These are phyloP conservation scores for Drosophila acutilabella DNA, from an alignment of 2,888 invertebrate genomes.

Conservation along the genomic window DNA sequence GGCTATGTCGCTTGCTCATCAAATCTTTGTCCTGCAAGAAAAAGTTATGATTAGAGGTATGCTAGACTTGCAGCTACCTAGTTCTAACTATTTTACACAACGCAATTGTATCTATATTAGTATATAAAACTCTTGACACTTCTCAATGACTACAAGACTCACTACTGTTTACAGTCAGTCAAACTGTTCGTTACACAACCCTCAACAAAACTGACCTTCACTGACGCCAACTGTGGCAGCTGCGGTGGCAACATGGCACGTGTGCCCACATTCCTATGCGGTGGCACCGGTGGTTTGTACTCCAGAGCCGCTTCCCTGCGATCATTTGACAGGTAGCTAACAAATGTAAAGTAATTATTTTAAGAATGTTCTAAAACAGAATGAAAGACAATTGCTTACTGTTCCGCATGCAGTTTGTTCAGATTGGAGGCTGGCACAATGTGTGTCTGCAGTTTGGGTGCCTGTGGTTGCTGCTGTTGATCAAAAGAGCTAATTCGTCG, in stretches of 20 bases:
- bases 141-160: no score
- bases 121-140: no score
- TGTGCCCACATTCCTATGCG: constrained; percentile 91
- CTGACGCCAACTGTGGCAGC: constrained; percentile 31
- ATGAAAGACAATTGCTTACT: constrained; percentile 56
- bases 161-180: no score
- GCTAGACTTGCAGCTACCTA: not conserved
- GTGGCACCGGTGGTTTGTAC: constrained; percentile 95
- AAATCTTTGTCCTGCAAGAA: constrained; percentile 52
- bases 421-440: constrained; percentile 73
- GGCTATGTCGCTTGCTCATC: constrained; percentile 64
- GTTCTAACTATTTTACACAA: no score
- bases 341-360: constrained; percentile 82
- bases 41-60: not conserved
- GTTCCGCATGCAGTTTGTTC: constrained; percentile 82
- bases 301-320: constrained; percentile 87
- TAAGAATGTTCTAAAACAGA: not conserved
- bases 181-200: no score
- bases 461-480: constrained; percentile 51
- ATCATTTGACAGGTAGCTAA: constrained; percentile 83
- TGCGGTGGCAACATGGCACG: constrained; percentile 71
- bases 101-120: no score
- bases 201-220: constrained; percentile 26
- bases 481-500: constrained; percentile 89
- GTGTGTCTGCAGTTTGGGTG: constrained; percentile 71